These are phyloP conservation scores for Gari tellinella DNA, from an alignment of 2,888 invertebrate species.

Conservation along the genomic window DNA sequence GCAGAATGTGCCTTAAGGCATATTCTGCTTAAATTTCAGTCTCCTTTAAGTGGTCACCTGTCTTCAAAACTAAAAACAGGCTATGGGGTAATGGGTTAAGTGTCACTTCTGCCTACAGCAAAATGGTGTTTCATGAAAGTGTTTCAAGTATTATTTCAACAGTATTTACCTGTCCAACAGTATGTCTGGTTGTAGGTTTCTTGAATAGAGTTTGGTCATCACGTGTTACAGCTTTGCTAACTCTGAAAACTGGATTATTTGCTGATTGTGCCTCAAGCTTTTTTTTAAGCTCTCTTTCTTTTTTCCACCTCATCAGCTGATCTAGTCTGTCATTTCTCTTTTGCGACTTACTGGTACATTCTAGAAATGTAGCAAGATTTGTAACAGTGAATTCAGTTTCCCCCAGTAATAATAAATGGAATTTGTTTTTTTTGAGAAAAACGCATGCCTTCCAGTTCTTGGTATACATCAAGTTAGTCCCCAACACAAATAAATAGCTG, in stretches of 20 bases:
- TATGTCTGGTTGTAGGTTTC: neutral
- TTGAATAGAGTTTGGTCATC: constrained; percentile 49
- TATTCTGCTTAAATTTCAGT: no score
- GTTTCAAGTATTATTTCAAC: no score
- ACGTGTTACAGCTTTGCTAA: constrained; percentile 50
- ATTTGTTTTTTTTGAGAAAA: no score
- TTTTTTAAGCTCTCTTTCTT: constrained; percentile 67
- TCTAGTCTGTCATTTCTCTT: constrained; percentile 37
- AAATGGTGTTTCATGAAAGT: no score
- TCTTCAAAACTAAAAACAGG: neutral
- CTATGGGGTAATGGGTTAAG: no score
- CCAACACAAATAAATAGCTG: no score
- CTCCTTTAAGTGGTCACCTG: no score
- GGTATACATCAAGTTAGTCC: no score
- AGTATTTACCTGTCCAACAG: no score
- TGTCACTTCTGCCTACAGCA: no score
- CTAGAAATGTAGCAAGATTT: neutral
- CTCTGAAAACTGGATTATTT: constrained; percentile 60
- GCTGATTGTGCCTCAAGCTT: constrained; percentile 60
- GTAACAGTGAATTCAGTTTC: neutral
- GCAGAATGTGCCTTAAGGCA: no score
- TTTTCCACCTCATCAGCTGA: constrained; percentile 72
- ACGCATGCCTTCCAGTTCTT: no score
- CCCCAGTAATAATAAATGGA: neutral
- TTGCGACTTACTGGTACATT: constrained; percentile 1